phyloP scores from a whole-genome alignment of 2,797 vertebrate species.

The Ciconia nigra region DNA sequence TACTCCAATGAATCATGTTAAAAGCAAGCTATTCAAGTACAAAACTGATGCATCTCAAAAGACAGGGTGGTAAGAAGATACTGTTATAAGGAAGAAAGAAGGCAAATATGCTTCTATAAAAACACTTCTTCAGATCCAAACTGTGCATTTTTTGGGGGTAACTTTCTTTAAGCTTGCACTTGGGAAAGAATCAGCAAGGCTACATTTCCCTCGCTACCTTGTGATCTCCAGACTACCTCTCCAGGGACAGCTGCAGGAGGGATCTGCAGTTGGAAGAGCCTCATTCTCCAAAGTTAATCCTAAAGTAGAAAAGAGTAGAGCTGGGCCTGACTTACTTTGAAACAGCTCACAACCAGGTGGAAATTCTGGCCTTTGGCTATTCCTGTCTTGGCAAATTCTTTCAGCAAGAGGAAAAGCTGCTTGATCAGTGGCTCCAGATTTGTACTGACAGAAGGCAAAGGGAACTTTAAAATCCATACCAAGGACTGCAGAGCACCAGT shows the following conservation, averaged over 20 bases:
- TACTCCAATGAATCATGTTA: background rate
- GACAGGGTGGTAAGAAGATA: background rate
- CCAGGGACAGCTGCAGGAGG: background rate
- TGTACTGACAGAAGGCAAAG: conserved; percentile 82
- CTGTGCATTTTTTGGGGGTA: background rate
- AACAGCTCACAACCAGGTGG: conserved; percentile 92
- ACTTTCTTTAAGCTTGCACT: background rate
- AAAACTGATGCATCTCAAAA: background rate
- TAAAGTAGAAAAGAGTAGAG: background rate
- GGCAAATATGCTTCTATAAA: background rate
- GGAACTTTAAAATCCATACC: conserved; percentile 89
- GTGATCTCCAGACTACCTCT: background rate
- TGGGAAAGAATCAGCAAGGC: background rate
- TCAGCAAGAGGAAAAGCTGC: conserved; percentile 92
- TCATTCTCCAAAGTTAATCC: background rate
- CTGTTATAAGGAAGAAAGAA: background rate
- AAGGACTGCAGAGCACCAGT: conserved; percentile 88
- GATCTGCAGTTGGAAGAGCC: background rate
- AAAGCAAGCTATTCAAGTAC: background rate
- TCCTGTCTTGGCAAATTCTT: conserved; percentile 93
- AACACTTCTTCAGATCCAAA: background rate
- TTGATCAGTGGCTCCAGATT: conserved; percentile 80
- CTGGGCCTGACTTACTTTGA: conserved; percentile 83
- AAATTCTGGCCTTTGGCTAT: conserved; percentile 93
- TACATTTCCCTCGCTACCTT: background rate